Base-by-base conservation (phyloP, 1,140 invertebrate genomes). In the Steinernema feltiae region DNA sequence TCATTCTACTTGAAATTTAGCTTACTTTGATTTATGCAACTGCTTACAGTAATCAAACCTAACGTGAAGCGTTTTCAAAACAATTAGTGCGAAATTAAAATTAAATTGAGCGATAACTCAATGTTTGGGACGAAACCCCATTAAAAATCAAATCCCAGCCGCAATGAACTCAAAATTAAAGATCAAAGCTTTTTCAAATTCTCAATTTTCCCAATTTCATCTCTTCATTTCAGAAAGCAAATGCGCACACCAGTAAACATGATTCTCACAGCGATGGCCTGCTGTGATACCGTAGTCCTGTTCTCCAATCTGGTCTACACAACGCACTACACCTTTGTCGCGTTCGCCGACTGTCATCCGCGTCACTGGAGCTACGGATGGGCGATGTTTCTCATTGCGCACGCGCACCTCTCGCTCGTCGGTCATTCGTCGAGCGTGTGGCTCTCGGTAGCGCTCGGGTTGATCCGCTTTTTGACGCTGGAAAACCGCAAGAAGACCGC, bases 191-290 rank as follows among this genome's bases (percentile, higher is more conserved):
- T 71, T 24, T 71, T 71, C 18, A 21, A 15, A 17, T 21, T 71
- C 17, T n/a, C 15, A 32, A 46, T 27, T 73, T 18, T 21, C 31
- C 29, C 29, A 31, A 15, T 24, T n/a, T 17, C 2, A 73, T 12
- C 41, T 24, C 71, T 76, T 30, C 21, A 3, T 83, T 84, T 48
- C 30, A 85, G 84, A 41, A 78, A 85, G 71, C 70, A 83, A 46
- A 85, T 85, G 84, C 79, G 84, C 48, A 85, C 84, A 17, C 84
- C 84, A 1, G 85, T 85, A 24, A 85, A 86, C 72, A 82, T 82
- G 80, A 85, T 85, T 15, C 74, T 85, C 0, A 83, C 81, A 27
- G 84, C 85, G 30, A 85, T 85, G 85, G 84, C 84, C 15, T 83
- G 77, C 70, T 86, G 84, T 70, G 84, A 85, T 63, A 86, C 84